Evolutionary conservation across 2,888 invertebrate species (phyloP).

Genomic region (Minunthozetes semirufus): DNA sequence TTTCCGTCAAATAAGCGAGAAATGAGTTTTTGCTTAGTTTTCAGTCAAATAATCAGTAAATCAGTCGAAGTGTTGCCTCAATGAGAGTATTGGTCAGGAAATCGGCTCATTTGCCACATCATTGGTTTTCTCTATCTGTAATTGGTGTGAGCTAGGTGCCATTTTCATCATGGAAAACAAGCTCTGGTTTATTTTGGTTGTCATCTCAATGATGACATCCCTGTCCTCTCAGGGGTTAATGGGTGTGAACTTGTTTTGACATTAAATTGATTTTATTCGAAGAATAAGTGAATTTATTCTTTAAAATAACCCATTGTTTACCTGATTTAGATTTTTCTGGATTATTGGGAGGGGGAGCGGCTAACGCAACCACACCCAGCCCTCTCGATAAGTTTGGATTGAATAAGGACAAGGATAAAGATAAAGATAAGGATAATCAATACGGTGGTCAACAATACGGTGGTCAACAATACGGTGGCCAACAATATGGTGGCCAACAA

Average conservation of each 20-base stretch:
- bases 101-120: conserved; percentile 6
- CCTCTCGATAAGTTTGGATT: no score
- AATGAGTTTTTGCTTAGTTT: background rate
- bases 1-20: background rate
- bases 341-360: no score
- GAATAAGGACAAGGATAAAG: no score
- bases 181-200: background rate
- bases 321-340: no score
- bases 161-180: background rate
- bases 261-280: no score
- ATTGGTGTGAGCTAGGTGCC: background rate
- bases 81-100: background rate
- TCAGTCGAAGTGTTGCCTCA: background rate
- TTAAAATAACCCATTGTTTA: no score
- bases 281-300: no score
- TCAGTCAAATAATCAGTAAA: background rate
- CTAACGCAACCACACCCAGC: no score
- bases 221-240: background rate
- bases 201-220: background rate
- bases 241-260: background rate
- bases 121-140: background rate
- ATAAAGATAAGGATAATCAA: no score
- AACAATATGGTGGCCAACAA: no score
- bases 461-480: no score
- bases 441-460: no score